These are phyloP conservation scores for Naso thynnoides DNA, from an alignment of 2,797 vertebrate genomes.

Conservation along the genomic window DNA sequence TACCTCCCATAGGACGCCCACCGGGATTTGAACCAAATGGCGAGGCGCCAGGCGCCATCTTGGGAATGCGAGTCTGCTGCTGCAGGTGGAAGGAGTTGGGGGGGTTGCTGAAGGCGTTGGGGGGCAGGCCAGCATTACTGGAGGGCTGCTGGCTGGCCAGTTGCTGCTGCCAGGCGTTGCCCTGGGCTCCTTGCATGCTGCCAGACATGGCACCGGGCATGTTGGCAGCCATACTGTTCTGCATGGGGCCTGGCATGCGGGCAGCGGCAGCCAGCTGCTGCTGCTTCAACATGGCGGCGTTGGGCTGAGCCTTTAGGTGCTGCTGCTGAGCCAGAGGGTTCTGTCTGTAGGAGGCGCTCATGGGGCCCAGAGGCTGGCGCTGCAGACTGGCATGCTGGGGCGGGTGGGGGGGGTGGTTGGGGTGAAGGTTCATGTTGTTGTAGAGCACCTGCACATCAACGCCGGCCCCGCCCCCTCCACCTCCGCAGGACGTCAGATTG, in stretches of 20 bases:
- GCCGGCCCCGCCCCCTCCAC: constrained; percentile 65
- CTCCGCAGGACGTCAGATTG: constrained; percentile 85
- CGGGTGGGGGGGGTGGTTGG: constrained; percentile 74
- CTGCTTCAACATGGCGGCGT: constrained; percentile 88
- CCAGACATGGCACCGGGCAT: constrained; percentile 78
- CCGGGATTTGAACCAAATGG: constrained; percentile 80
- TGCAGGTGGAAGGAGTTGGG: constrained; percentile 92
- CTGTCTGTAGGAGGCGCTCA: constrained; percentile 89
- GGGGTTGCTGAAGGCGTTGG: constrained; percentile 84
- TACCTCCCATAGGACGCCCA: constrained; percentile 85
- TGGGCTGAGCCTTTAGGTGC: constrained; percentile 87
- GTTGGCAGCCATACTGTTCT: constrained; percentile 72
- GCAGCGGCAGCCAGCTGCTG: constrained; percentile 75
- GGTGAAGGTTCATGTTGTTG: constrained; percentile 89
- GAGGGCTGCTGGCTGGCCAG: constrained; percentile 82
- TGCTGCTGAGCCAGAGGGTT: constrained; percentile 88
- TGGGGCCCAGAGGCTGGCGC: constrained; percentile 82
- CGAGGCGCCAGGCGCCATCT: constrained; percentile 84
- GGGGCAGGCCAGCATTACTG: constrained; percentile 77
- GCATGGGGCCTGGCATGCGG: constrained; percentile 87
- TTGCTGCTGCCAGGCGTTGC: constrained; percentile 88
- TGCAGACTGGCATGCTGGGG: constrained; percentile 77
- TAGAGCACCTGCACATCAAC: constrained; percentile 89
- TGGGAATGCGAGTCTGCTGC: constrained; percentile 88
- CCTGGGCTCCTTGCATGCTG: constrained; percentile 81